Base-by-base conservation (phyloP, 2,113 vertebrate genomes). In the Pagrus major region DNA sequence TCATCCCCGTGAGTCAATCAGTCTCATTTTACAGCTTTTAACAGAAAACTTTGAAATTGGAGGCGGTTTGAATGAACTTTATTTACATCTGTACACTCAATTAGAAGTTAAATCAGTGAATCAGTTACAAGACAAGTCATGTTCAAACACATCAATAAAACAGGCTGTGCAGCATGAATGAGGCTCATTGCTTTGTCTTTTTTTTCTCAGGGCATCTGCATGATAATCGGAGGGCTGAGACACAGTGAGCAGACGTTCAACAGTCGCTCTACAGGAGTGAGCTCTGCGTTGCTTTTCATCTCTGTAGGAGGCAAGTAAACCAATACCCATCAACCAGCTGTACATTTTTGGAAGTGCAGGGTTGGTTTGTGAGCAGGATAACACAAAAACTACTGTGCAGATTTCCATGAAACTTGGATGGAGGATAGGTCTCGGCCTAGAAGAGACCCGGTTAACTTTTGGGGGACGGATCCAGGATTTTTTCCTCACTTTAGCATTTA, bases 191-290 rank as follows among this genome's bases (percentile, higher is more conserved):
- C 27, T 63, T 47, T 58, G 51, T 72, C 11, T 47, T 39, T 71
- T 33, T n/a, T n/a, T n/a, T 78, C 25, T 87, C 55, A 97, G 97
- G 96, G 96, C 2, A 86, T 97, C 67, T 96, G 96, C 80, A 97
- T 97, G 97, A 95, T 98, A 33, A 97, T 97, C 0, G 96, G 96
- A 20, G 97, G 96, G 16, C 93, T 96, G 85, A 93, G 86, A 83
- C 96, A 97, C 93, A 94, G 93, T 42, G 96, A 98, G 86, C 96
- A 97, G 88, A 89, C 93, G 20, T 97, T 97, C 89, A 97, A 96
- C 94, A 97, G 96, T 70, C 94, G 96, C 27, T 97, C 95, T 0
- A 94, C 95, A 0, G 96, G 96, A 0, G 95, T 97, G 79, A 95
- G 96, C 92, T 95, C 96, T 0, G 95, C 96, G 0, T 77, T 98